Conservation (phyloP, 2,113 vertebrate genomes). For the Rhinolophus sinicus region DNA sequence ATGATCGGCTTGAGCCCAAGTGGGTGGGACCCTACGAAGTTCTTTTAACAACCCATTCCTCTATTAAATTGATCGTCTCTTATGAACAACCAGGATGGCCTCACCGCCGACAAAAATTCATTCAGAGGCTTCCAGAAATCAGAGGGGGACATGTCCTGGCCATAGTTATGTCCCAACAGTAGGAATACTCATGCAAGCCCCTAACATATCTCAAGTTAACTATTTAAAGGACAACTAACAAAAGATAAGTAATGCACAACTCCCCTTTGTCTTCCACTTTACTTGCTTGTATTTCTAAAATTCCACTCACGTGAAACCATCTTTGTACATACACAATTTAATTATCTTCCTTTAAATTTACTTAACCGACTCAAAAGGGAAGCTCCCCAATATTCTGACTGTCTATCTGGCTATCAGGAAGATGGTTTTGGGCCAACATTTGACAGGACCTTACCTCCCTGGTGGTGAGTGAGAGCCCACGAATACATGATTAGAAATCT, state of each 20-base stretch:
- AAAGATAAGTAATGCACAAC: neutral
- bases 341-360: neutral
- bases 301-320: neutral
- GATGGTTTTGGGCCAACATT: neutral
- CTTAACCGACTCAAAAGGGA: neutral
- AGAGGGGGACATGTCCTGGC: neutral
- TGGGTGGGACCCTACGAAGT: neutral
- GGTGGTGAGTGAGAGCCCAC: neutral
- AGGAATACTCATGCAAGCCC: neutral
- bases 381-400: neutral
- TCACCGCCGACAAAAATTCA: neutral
- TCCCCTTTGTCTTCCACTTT: neutral
- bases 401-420: neutral
- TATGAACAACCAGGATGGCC: neutral
- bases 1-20: neutral
- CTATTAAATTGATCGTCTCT: neutral
- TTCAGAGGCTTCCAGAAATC: neutral
- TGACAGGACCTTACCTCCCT: neutral
- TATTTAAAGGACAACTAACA: neutral
- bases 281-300: neutral
- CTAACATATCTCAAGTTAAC: neutral
- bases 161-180: neutral
- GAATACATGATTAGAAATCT: neutral
- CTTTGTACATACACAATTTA: neutral
- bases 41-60: neutral